Percentiles rank a stretch among this genome's conserved stretches.
These are phyloP conservation scores for Megaceryle maxima DNA, from an alignment of 2,113 vertebrate species.

Conservation along the genomic window DNA sequence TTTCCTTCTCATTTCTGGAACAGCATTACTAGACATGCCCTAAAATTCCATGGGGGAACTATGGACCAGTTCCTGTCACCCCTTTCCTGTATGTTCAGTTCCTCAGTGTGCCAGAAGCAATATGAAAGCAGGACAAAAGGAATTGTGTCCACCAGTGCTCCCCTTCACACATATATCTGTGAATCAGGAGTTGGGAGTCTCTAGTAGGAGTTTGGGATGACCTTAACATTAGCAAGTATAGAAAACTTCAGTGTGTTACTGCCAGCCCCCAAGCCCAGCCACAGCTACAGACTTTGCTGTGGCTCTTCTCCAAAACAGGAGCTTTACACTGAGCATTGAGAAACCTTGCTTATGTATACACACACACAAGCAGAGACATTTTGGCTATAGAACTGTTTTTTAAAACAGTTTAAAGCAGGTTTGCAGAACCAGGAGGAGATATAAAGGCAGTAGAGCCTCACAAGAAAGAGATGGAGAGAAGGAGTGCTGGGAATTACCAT, in stretches of 20 bases:
- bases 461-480: neutral
- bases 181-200: neutral
- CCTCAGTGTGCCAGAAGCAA: neutral
- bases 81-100: neutral
- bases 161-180: neutral
- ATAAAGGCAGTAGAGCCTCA: neutral
- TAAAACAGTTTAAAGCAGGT: neutral
- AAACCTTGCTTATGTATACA: neutral
- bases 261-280: neutral
- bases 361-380: neutral
- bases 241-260: neutral
- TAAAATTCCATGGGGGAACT: slow-evolving; percentile 24
- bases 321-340: neutral
- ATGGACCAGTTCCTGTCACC: neutral
- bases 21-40: neutral
- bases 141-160: fast-evolving
- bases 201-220: neutral
- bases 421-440: neutral
- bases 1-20: neutral
- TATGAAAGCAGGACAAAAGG: neutral
- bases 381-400: neutral
- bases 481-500: neutral
- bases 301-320: neutral
- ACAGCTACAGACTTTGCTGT: neutral
- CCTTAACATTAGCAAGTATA: neutral